phyloP scores from a whole-genome alignment of 1,140 invertebrate genomes.

The Dendroctonus ponderosae region DNA sequence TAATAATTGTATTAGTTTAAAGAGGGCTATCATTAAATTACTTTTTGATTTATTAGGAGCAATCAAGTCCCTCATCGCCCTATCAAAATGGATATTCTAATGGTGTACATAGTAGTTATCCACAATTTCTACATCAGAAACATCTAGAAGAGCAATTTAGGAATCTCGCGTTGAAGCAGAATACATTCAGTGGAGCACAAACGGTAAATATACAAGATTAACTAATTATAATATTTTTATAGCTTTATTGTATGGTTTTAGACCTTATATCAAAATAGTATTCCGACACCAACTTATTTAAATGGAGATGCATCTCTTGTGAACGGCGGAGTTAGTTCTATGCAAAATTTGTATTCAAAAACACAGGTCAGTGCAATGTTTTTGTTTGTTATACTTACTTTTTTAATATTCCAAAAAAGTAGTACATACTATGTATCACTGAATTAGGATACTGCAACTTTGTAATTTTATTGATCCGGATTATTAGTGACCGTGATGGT shows the following conservation, averaged over 20 bases:
- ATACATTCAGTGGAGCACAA: constrained; percentile 28
- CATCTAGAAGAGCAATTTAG: constrained; percentile 47
- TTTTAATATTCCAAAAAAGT: background rate
- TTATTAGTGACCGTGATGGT: too few relatives aligned
- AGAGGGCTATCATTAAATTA: too few relatives aligned
- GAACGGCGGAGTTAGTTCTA: constrained; percentile 20
- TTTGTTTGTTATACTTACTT: background rate
- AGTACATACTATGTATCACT: too few relatives aligned
- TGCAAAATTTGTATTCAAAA: constrained; percentile 25
- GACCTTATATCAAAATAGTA: constrained; percentile 29
- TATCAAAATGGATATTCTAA: constrained; percentile 35
- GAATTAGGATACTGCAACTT: too few relatives aligned
- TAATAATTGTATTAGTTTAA: too few relatives aligned
- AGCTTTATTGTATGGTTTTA: background rate
- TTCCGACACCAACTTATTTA: constrained; percentile 17
- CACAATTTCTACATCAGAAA: constrained; percentile 43
- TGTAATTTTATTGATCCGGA: too few relatives aligned
- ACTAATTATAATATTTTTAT: constrained; percentile 6
- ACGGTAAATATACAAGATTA: constrained; percentile 21
- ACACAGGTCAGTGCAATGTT: constrained; percentile 13
- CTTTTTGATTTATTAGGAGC: constrained; percentile 24
- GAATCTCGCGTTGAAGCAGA: constrained; percentile 41
- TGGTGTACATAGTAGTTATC: constrained; percentile 29
- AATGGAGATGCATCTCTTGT: constrained; percentile 21
- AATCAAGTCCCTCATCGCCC: constrained; percentile 14